A percentile compares a stretch with the other conserved stretches of the same genome.
Conservation (phyloP, 2,797 vertebrate genomes). For the Acestrorhynchus altus region DNA sequence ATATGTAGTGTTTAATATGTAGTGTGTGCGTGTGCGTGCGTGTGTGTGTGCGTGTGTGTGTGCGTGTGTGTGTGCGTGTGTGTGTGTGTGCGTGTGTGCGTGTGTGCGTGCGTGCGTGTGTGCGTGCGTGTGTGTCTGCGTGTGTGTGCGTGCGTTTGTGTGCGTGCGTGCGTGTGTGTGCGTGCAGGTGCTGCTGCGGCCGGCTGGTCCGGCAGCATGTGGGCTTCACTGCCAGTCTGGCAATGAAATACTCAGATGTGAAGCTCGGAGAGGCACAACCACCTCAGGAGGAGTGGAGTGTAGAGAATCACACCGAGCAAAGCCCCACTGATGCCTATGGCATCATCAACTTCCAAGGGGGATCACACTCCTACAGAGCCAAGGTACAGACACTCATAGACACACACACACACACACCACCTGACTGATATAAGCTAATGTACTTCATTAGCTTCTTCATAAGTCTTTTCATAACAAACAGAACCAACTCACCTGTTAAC, state of each 20-base stretch:
- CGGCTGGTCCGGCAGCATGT: constrained; percentile 96
- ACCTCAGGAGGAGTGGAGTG: constrained; percentile 89
- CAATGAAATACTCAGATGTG: constrained; percentile 95
- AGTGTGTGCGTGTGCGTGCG: neutral
- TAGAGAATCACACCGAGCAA: constrained; percentile 97
- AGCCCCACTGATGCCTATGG: constrained; percentile 95
- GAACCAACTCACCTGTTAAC: no score
- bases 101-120: neutral
- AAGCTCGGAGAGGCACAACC: constrained; percentile 89
- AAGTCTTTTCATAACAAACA: no score
- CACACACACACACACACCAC: neutral
- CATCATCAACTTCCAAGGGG: constrained; percentile 98
- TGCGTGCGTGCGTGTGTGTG: constrained; percentile 5
- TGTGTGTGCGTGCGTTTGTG: neutral
- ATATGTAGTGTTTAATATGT: no score
- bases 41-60: neutral
- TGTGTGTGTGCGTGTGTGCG: constrained; percentile 77
- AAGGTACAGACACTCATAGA: constrained; percentile 79
- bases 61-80: constrained; percentile 66
- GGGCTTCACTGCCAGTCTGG: constrained; percentile 95
- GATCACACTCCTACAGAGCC: constrained; percentile 97
- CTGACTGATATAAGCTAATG: no score
- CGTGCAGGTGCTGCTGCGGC: constrained; percentile 92
- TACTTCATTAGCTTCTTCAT: no score
- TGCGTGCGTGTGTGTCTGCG: neutral